Evolutionary conservation across 2,888 invertebrate species (phyloP).

Genomic region (Ganaspis brasiliensis): DNA sequence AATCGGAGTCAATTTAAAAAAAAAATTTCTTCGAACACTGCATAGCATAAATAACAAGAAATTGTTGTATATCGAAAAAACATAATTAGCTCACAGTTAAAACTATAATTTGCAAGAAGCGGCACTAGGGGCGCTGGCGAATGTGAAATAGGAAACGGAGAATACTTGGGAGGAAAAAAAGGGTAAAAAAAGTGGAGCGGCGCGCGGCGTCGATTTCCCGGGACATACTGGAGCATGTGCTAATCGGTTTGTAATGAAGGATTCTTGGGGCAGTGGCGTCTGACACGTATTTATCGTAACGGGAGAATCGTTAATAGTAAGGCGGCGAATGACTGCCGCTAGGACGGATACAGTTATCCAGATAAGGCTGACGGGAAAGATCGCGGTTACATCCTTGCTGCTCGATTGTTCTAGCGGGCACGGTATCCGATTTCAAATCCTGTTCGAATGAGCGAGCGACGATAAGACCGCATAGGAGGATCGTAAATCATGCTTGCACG

Average conservation of each 20-base stretch:
- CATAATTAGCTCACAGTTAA: no score
- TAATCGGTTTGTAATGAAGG: conserved; percentile 30
- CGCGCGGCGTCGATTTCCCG: background rate
- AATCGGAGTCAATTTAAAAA: no score
- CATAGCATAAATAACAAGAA: no score
- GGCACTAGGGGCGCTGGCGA: no score
- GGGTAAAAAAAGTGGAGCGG: no score
- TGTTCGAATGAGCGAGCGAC: conserved; percentile 56
- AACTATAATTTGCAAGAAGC: no score
- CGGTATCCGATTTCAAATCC: conserved; percentile 60
- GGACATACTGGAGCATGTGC: conserved; percentile 8
- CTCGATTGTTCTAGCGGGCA: conserved; percentile 48
- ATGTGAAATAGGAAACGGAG: background rate
- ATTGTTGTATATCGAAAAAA: no score
- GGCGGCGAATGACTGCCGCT: conserved; percentile 22
- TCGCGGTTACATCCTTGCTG: conserved; percentile 36
- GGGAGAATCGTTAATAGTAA: conserved; percentile 54
- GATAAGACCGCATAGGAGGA: conserved; percentile 54
- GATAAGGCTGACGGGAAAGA: conserved; percentile 41
- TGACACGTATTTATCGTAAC: conserved; percentile 56
- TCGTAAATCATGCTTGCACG: conserved; percentile 55
- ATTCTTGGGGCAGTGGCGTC: conserved; percentile 52
- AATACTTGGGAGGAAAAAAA: background rate
- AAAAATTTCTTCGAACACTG: no score
- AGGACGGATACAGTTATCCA: conserved; percentile 41